Conservation (phyloP, 2,797 vertebrate genomes). For the Rousettus madagascariensis region DNA sequence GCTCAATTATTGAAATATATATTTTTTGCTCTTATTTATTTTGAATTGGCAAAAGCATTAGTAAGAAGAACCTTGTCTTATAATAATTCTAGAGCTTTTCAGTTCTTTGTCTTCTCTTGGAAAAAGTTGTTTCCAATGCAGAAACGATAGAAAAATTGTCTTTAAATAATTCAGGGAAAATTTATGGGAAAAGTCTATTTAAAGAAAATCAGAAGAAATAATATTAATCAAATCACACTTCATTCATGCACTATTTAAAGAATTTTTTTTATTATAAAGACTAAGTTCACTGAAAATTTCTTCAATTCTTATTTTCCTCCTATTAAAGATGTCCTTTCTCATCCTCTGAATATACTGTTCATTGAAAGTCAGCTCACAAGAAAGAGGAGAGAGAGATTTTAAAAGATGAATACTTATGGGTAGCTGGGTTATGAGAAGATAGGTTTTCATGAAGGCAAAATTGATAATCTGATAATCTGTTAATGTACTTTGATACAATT, state of each 20-base stretch:
- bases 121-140: conserved; percentile 13
- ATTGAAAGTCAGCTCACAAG: conserved; percentile 30
- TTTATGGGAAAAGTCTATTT: background rate
- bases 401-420: conserved; percentile 1
- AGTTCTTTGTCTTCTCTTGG: background rate
- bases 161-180: conserved; percentile 35
- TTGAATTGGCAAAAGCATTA: background rate
- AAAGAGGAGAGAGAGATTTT: background rate
- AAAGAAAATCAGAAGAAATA: conserved; percentile 18
- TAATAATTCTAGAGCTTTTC: background rate
- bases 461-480: conserved; percentile 67
- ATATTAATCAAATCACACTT: background rate
- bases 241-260: background rate
- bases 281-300: background rate
- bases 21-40: background rate
- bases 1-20: background rate
- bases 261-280: background rate
- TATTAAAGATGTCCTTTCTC: background rate
- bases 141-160: background rate
- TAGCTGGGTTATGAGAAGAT: background rate
- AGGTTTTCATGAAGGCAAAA: conserved; percentile 22
- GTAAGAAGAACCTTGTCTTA: background rate
- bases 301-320: conserved; percentile 1
- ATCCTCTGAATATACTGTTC: background rate
- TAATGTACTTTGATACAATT: conserved; percentile 52